Evolutionary conservation across 2,888 invertebrate genomes (phyloP), one percentile per base, ranked within the genome.

Genomic region (Alviniconcha strummeri): DNA sequence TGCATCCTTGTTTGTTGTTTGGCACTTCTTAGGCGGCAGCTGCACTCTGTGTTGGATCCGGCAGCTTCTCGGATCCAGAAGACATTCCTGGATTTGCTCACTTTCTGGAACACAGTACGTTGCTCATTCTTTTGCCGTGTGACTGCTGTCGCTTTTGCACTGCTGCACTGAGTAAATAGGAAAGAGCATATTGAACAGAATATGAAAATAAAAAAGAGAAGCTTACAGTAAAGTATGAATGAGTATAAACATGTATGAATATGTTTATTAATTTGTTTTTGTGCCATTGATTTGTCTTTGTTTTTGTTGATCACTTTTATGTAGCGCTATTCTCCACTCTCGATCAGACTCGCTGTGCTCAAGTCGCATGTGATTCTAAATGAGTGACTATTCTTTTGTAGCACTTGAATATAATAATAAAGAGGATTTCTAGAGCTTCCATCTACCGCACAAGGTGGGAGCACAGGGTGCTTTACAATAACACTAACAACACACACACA

Each of bases 71-170:
- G 83, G 93, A 93, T 83, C 92, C 92, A 11, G 86, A 87, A n/a
- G 91, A 92, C 82, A 91, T 93, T 17, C 93, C 92, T 71, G 93
- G 93, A 7, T 90, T 93, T 87, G 92, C 93, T 36, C 93, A 93
- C 86, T 93, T 92, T 83, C 87, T 93, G 56, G 93, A 93, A 86
- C 93, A 93, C 87, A 93, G 93, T 93, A 88, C 88, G 92, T 89
- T 17, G 19, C 36, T 36, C 36, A 36, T 36, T 36, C 36, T 36
- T 36, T 36, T 3, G 36, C 36, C 3, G 36, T 36, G 36, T 36
- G 36, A 36, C 36, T 36, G 36, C 1, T 36, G 36, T 36, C 36
- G 3, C 36, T 36, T 36, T 36, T 36, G 36, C 36, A 36, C n/a
- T n/a, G n/a, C n/a, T n/a, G n/a, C 74, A 72, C 36, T 36, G 36